A percentile compares a stretch with the other conserved stretches of the same genome.
phyloP scores from a whole-genome alignment of 1,140 invertebrate genomes.

The Colletes gigas region DNA sequence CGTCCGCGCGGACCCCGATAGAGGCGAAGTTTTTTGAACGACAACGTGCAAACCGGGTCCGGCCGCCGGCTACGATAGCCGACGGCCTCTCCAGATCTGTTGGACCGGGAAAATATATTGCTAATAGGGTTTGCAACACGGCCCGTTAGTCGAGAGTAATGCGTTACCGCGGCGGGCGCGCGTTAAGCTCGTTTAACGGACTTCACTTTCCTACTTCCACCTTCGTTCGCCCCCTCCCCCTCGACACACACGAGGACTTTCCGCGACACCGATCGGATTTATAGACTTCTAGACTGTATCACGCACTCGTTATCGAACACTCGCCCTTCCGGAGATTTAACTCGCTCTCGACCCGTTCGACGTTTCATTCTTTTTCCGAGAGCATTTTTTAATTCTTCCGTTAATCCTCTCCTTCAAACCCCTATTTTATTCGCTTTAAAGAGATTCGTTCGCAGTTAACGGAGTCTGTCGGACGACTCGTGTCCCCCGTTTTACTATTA shows the following conservation, averaged over 20 bases:
- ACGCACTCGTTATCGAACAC: conserved; percentile 33
- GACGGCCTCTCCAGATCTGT: conserved; percentile 51
- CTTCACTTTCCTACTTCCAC: conserved; percentile 36
- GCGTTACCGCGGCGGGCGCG: conserved; percentile 67
- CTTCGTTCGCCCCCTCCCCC: conserved; percentile 11
- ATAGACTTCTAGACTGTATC: conserved; percentile 53
- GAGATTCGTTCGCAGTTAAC: too few species aligned
- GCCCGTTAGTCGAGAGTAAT: conserved; percentile 74
- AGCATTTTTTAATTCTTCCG: not conserved
- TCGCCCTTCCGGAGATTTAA: conserved; percentile 31
- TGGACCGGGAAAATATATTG: conserved; percentile 74
- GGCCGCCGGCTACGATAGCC: conserved; percentile 49
- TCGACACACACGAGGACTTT: conserved; percentile 15
- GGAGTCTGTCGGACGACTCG: not conserved
- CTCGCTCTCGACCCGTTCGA: conserved; percentile 5
- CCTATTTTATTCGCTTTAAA: too few species aligned
- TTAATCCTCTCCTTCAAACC: not conserved
- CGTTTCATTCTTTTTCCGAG: too few species aligned
- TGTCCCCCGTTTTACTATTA: too few species aligned
- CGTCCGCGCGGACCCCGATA: conserved; percentile 6
- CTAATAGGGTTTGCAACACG: conserved; percentile 74
- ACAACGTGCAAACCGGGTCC: conserved; percentile 68
- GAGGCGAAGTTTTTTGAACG: conserved; percentile 54
- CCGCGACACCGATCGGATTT: conserved; percentile 53
- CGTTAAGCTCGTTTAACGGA: conserved; percentile 73